Conservation (phyloP, 1,140 invertebrate species). For the Paralvinella palmiformis region DNA sequence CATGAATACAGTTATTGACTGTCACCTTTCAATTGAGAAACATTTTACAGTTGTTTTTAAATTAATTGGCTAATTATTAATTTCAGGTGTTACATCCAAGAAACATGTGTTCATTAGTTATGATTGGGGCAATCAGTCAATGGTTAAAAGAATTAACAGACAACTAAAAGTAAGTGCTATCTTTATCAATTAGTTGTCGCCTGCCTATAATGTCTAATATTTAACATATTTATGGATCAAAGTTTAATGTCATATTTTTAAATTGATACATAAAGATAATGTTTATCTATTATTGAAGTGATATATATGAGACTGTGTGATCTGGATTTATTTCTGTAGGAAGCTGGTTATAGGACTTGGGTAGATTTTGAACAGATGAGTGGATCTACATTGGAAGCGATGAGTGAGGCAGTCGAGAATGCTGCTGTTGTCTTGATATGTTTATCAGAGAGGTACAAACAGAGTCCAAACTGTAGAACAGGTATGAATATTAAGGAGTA, state of each 20-base stretch:
- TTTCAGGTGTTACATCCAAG: no score
- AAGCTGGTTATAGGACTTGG: conserved; percentile 43
- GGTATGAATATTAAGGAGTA: not conserved
- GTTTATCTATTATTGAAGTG: not conserved
- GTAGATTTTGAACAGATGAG: conserved; percentile 48
- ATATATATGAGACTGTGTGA: not conserved
- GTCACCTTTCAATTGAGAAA: no score
- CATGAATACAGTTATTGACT: no score
- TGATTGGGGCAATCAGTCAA: conserved; percentile 38
- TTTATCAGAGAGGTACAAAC: conserved; percentile 12
- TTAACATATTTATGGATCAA: not conserved
- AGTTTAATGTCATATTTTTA: not conserved
- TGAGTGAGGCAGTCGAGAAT: conserved; percentile 16
- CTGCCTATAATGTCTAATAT: not conserved
- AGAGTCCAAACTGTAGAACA: conserved; percentile 10
- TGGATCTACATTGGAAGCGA: conserved; percentile 10
- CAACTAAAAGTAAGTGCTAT: conserved; percentile 25
- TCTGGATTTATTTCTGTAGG: not conserved
- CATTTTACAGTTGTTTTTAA: no score
- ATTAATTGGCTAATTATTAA: no score
- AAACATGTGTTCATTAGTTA: conserved; percentile 33
- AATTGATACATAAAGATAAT: not conserved
- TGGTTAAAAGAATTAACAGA: conserved; percentile 38
- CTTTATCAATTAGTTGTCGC: not conserved
- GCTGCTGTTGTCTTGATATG: conserved; percentile 9